Evolutionary conservation across 53 echinoderm and acorn worm species (phyloP), one percentile per base, ranked within the genome.

Genomic region (Crossaster papposus): DNA sequence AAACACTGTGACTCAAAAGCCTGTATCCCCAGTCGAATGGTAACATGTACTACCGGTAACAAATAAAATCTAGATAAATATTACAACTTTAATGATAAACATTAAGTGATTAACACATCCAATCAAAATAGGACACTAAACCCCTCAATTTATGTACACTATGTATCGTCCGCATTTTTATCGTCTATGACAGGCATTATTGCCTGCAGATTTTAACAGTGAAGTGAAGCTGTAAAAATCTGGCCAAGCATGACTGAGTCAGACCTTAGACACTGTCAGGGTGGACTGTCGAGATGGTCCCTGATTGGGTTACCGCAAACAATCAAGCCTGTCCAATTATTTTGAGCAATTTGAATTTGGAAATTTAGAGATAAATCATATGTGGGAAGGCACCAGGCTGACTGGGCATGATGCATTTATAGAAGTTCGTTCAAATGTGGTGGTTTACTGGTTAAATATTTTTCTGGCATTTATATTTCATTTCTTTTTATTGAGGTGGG

Each of bases 281-380:
- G 74, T 74, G 24, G 14, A 34, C 14, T 51, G 78, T 78, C n/a
- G 51, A 78, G 78, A 78, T n/a, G 50, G 44, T 44, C 51, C 78
- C 78, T 78, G 78, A 78, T 78, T 78, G 33, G 30, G 50, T 78
- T 78, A 78, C 50, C 51, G 51, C 78, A 24, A n/a, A 44, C 50
- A 78, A 78, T 78, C 28, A 26, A 2, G 33, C 4, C 78, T 24
- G 35, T 33, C 26, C 51, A 51, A 31, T 58, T 80, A n/a, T n/a
- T 62, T 62, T 62, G 58, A 32, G 34, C 80, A 58, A 80, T 80
- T 80, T 62, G 62, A 20, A 80, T 22, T 35, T 50, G 17, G 77
- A 58, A 80, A 62, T 80, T 18, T 2, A 32, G 55, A 14, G 80
- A 80, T 80, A 80, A 80, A 80, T 80, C 80, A 80, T 58, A 58